A percentile compares a stretch with the other conserved stretches of the same genome.
These are phyloP conservation scores for Drosophila seguyi DNA, from an alignment of 1,140 invertebrate genomes.

Conservation along the genomic window DNA sequence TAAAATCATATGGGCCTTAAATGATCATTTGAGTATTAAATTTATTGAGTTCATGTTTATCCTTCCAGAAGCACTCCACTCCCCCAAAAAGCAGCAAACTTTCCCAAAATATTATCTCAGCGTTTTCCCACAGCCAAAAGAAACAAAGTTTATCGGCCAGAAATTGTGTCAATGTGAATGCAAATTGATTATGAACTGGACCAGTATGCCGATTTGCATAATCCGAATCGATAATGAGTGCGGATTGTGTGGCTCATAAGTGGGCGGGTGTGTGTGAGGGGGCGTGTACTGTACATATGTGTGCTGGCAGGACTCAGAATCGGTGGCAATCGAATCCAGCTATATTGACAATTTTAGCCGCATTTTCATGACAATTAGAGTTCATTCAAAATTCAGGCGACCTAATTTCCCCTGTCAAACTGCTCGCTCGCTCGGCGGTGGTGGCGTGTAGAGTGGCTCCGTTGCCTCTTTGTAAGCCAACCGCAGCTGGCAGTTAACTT, in stretches of 20 bases:
- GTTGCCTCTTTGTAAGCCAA: not conserved
- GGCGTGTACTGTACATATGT: not conserved
- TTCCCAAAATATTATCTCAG: constrained; percentile 2
- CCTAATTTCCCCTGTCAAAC: constrained; percentile 68
- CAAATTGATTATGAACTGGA: constrained; percentile 29
- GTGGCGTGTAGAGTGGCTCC: not conserved
- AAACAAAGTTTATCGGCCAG: constrained; percentile 2
- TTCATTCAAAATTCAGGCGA: constrained; percentile 74
- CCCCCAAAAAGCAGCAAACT: not conserved
- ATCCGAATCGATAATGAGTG: constrained; percentile 46
- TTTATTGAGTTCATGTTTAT: not conserved
- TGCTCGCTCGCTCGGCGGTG: not conserved
- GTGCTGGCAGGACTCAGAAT: not conserved
- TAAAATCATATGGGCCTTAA: no score
- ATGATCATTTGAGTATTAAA: not conserved
- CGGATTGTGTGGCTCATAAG: constrained; percentile 23
- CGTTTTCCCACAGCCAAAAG: not conserved
- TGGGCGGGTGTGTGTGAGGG: not conserved
- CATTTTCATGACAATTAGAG: constrained; percentile 74
- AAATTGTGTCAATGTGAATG: constrained; percentile 9
- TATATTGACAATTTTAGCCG: constrained; percentile 61
- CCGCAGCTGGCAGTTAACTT: constrained; percentile 60
- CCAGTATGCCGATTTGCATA: constrained; percentile 39
- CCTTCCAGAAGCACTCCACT: not conserved
- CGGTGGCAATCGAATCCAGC: constrained; percentile 29